Percentiles rank a stretch among this genome's conserved stretches.
Evolutionary conservation across 2,113 vertebrate genomes (phyloP).

Genomic region (Phaethon lepturus): DNA sequence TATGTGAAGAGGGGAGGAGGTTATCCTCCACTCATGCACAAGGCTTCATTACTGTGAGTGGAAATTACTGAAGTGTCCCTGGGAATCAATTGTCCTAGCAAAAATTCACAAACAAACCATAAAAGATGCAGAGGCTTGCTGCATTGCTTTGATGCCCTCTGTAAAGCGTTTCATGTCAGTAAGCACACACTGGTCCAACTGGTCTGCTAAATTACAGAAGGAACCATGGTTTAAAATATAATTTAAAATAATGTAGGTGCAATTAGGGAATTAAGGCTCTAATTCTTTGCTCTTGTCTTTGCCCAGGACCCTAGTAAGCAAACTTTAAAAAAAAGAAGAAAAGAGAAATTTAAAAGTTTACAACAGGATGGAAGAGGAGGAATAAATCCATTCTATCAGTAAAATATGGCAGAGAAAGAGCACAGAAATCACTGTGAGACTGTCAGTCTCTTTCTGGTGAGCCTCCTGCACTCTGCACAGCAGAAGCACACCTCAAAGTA

Average conservation of each 20-base stretch:
- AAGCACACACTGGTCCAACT: not conserved
- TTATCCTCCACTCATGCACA: not conserved
- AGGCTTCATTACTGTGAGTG: not conserved
- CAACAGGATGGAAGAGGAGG: not conserved
- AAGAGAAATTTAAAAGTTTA: not conserved
- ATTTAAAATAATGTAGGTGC: not conserved
- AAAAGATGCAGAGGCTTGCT: not conserved
- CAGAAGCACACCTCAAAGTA: not conserved
- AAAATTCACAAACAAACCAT: conserved; percentile 22
- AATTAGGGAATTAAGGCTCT: not conserved
- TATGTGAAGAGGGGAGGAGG: not conserved
- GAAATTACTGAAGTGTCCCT: not conserved
- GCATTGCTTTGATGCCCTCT: not conserved
- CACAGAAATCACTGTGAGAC: not conserved
- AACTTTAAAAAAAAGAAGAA: not conserved
- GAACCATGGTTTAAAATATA: not conserved
- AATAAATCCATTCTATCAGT: not conserved
- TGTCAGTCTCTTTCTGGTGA: not conserved
- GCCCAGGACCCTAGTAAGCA: not conserved
- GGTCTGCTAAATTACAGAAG: not conserved
- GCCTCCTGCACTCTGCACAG: not conserved
- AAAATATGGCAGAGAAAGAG: not conserved
- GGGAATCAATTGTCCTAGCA: not conserved
- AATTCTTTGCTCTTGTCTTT: not conserved
- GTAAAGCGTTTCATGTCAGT: not conserved